Evolutionary conservation across 2,888 invertebrate species (phyloP).

Genomic region (Entomobrya multifasciata): DNA sequence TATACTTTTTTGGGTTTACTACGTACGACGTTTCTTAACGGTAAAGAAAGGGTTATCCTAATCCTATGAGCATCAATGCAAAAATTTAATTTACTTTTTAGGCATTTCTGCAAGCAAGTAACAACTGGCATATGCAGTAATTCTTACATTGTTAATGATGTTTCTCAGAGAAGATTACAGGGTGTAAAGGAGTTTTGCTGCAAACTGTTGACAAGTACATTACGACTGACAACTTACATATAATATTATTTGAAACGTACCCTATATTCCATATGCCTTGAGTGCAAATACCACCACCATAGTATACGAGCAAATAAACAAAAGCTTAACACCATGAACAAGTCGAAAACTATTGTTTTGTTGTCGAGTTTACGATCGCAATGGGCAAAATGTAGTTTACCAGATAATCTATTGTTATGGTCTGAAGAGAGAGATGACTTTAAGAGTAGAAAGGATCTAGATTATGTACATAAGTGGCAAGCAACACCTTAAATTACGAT

Average conservation of each 20-base stretch:
- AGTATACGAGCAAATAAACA: neutral
- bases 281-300: too few relatives aligned
- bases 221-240: neutral
- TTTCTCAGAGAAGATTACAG: too few relatives aligned
- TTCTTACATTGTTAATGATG: neutral
- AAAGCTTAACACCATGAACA: constrained; percentile 10
- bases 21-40: too few relatives aligned
- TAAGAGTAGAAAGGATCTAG: neutral
- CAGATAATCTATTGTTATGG: neutral
- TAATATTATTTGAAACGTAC: neutral
- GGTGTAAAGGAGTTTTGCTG: neutral
- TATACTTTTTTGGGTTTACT: too few relatives aligned
- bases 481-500: too few relatives aligned
- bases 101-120: neutral
- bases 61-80: neutral
- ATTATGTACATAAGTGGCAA: neutral
- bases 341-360: neutral
- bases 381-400: constrained; percentile 11
- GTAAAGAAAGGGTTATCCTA: too few relatives aligned
- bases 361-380: constrained; percentile 13
- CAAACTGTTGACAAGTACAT: too few relatives aligned
- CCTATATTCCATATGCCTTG: too few relatives aligned
- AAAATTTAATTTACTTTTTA: neutral
- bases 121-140: neutral
- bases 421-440: neutral